Base-by-base conservation (phyloP, 2,888 invertebrate species). In the Tortricodes alternella region DNA sequence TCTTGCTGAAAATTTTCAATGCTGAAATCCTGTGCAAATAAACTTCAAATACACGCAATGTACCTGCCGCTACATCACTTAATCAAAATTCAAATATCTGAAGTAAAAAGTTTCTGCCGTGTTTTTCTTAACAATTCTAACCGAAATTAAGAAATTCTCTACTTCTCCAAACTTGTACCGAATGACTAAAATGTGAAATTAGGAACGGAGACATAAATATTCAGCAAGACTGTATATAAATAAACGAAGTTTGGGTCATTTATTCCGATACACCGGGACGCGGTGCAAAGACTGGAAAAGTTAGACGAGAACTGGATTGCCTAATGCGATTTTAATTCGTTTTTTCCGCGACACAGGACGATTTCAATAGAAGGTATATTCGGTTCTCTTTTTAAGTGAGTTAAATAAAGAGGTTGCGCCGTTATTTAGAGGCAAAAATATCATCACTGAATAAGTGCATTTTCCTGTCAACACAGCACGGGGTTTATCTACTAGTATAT, bases 251-350 rank as follows among this genome's bases (percentile, higher is more conserved):
- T 87, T 81, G 78, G 83, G 77, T 84, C 88, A 89, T 90, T 90
- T 89, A 88, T 89, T 87, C 84, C 85, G 86, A 90, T 89, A 89
- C 88, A 89, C 82, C 80, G 82, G 78, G 79, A 81, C 81, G 82
- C 78, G 72, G 84, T 73, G 82, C 83, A 76, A 79, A 82, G 83
- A 80, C 85, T 85, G 86, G 85, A 81, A 86, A 90, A 89, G 86
- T 88, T 87, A 79, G 85, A 78, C 80, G 84, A 82, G 73, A 82
- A 83, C 85, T 82, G 87, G 84, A 89, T 89, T 89, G 84, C 87
- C 87, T 89, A 89, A 90, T 90, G 89, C 83, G 88, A 88, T 88
- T 89, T 89, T 90, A 89, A 89, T 89, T 89, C 84, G 82, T 80
- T 86, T 83, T 86, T 83, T 78, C 82, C 80, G 80, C 83, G 81